phyloP scores from a whole-genome alignment of 2,113 vertebrate genomes.

The Entomyzon cyanotis region DNA sequence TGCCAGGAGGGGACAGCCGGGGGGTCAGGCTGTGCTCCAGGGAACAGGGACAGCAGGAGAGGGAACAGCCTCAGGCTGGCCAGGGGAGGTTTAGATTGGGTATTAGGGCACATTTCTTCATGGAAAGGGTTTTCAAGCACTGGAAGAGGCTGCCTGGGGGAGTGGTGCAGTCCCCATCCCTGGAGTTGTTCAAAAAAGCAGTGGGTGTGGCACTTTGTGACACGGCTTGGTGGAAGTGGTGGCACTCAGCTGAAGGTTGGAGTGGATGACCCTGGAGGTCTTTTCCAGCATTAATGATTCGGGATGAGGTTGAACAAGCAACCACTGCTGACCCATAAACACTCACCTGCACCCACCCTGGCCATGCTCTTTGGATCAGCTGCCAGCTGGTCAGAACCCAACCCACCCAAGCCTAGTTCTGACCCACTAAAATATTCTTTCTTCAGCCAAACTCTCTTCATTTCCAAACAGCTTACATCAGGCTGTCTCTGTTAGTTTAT shows the following conservation, averaged over 20 bases:
- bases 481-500: neutral
- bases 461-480: neutral
- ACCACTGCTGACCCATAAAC: neutral
- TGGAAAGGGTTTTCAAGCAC: rapidly evolving
- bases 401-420: neutral
- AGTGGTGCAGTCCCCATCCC: rapidly evolving
- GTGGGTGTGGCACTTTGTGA: no score
- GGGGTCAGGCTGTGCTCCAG: neutral
- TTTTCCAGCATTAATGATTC: neutral
- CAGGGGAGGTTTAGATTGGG: rapidly evolving
- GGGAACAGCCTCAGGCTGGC: neutral
- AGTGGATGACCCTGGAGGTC: neutral
- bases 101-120: neutral
- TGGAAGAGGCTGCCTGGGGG: rapidly evolving
- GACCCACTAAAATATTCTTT: neutral
- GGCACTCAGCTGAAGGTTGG: neutral
- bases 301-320: neutral
- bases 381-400: neutral
- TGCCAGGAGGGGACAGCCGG: neutral
- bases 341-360: neutral
- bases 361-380: rapidly evolving
- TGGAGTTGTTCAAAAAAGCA: neutral
- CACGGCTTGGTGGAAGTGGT: neutral
- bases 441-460: neutral
- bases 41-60: neutral